Percentiles rank a stretch among this genome's conserved stretches.
These are phyloP conservation scores for Malachius bipustulatus DNA, from an alignment of 2,888 invertebrate species.

Conservation along the genomic window DNA sequence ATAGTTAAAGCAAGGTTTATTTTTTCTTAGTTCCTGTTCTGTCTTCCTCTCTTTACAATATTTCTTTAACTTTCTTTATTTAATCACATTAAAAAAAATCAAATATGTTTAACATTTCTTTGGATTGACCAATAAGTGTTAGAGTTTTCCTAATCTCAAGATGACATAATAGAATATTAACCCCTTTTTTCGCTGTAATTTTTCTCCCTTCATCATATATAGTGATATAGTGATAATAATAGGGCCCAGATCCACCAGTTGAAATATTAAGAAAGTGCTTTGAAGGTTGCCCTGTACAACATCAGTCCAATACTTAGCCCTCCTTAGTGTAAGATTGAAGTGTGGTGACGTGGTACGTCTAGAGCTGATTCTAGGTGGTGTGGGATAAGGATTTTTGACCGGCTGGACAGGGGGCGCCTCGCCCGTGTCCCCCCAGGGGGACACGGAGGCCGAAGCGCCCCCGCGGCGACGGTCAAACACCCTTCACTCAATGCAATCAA, in stretches of 20 bases:
- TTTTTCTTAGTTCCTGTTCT: no score
- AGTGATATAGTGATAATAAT: not conserved
- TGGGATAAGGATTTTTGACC: slow-evolving; percentile 60
- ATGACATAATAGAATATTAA: no score
- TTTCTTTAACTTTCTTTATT: no score
- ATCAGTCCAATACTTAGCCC: slow-evolving; percentile 36
- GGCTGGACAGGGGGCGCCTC: slow-evolving; percentile 32
- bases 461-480: slow-evolving; percentile 61
- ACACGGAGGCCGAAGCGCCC: slow-evolving; percentile 10
- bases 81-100: no score
- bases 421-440: not conserved
- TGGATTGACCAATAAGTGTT: no score
- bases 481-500: slow-evolving; percentile 47
- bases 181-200: no score
- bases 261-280: slow-evolving; percentile 4
- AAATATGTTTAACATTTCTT: no score
- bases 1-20: no score
- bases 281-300: no score
- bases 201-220: not conserved
- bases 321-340: no score
- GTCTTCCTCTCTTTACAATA: no score
- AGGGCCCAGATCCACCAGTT: not conserved
- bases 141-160: no score
- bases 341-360: slow-evolving; percentile 34
- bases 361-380: slow-evolving; percentile 39